Base-by-base conservation (phyloP, 1,140 invertebrate genomes). In the Drosophila tristis region DNA sequence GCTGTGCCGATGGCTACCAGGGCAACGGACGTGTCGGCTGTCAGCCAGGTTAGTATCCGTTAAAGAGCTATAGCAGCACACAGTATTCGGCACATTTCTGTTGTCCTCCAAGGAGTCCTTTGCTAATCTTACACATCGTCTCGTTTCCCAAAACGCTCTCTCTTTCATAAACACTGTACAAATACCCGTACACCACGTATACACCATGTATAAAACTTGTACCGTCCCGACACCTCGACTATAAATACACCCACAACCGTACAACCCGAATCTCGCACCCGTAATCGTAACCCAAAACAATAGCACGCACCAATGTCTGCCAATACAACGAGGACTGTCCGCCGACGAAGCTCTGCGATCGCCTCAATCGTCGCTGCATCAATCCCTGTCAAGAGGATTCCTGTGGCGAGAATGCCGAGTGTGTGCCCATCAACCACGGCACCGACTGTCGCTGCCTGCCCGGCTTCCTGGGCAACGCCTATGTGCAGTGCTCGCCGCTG, bases 241-340 rank as follows among this genome's bases (percentile, higher is more conserved):
- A 89, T 89, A 90, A 74, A 87, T 80, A 84, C 84, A 89, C 82
- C 50, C 47, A 49, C 16, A 47, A 78, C 35, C 67, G 59, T 82
- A 78, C 56, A 63, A 68, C 44, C 39, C 50, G 70, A 55, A 96
- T 56, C 64, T 71, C 82, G 78, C 35, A 39, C 35, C 82, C 65
- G 95, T 95, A 50, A 77, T 23, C 67, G 51, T 54, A 65, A 80
- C 66, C 49, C 53, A 51, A 71, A 80, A 77, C 42, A 93, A 74
- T 56, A 74, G 93, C 94, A 80, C 93, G 94, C 61, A 93, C 94
- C 80, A 95, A 96, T 65, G 94, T 97, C 42, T 98, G 97, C 82
- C 96, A 97, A 87, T 97, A 97, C 90, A 97, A 97, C 76, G 96
- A 97, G 93, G 97, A 98, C 80, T 98, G 97, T 92, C 96, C 96